Evolutionary conservation across 2,888 invertebrate species (phyloP), one percentile per base, ranked within the genome.

Genomic region (Dasypolia templi): DNA sequence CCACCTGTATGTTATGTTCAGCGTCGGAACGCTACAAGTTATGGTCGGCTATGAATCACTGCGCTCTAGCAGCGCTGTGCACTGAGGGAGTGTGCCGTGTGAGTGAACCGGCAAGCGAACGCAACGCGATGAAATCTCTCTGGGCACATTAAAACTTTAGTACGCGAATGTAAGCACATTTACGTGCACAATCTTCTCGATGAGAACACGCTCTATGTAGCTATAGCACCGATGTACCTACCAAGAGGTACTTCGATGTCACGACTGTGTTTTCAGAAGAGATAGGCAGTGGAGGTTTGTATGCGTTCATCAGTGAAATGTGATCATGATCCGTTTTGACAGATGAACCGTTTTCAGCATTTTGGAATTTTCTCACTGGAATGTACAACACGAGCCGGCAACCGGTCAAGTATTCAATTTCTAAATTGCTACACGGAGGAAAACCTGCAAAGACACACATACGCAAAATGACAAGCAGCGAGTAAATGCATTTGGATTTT

Each of bases 61-160:
- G 73, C 14, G 17, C 19, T 4, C 0, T 5, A 35, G 77, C 46
- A 22, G 44, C 44, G 14, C 35, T 32, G 58, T 17, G 77, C 46
- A 19, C 42, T 12, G 39, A n/a, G 9, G 26, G 7, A 55, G 26
- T 39, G 32, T 14, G 72, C 46, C 14, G 32, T 22, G 59, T 51
- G 62, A 29, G 56, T 63, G 44, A 63, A 12, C 22, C 22, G 22
- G 46, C 4, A n/a, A 35, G 46, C 14, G 49, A 46, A 49, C 44
- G 59, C 55, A 14, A 14, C 6, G 39, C 64, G 58, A 78, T 56
- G 72, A 79, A 46, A 55, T 39, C 44, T 79, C 71, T 73, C 61
- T 71, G 49, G 63, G 59, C 55, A 53, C 74, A 72, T 76, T 72
- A 56, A 65, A 75, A 32, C 46, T 71, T 71, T 66, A 72, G 19